phyloP scores from a whole-genome alignment of 2,797 vertebrate species.

The Botia kubotai region DNA sequence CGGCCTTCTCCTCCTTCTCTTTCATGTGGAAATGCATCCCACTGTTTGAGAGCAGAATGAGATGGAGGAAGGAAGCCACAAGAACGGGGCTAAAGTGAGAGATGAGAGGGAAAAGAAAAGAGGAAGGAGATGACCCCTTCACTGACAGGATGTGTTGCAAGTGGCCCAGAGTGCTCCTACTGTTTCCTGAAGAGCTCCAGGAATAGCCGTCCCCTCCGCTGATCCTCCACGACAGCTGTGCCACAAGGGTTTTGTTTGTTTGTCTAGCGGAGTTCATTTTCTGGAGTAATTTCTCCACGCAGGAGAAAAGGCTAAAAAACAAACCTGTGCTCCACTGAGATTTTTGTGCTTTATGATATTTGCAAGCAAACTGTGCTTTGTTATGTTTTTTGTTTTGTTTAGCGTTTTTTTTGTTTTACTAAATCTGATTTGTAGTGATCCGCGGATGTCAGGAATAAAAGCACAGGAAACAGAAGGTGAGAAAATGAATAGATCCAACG shows the following conservation, averaged over 20 bases:
- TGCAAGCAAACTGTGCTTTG: constrained; percentile 15
- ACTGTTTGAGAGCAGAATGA: constrained; percentile 52
- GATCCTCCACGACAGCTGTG: constrained; percentile 42
- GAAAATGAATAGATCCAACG: constrained; percentile 35
- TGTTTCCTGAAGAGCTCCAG: constrained; percentile 55
- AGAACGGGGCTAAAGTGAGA: constrained; percentile 24
- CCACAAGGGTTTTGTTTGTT: constrained; percentile 55
- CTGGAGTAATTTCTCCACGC: constrained; percentile 46
- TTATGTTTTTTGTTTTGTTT: too few species aligned
- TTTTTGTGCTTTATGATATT: constrained; percentile 43
- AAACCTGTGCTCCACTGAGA: constrained; percentile 6
- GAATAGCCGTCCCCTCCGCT: constrained; percentile 28
- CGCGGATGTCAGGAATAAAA: constrained; percentile 37
- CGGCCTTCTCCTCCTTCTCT: constrained; percentile 59
- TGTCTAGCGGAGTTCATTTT: constrained; percentile 50
- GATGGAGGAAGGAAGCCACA: constrained; percentile 67
- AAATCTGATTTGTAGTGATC: constrained; percentile 52
- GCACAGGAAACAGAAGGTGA: constrained; percentile 1
- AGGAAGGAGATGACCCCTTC: constrained; percentile 41
- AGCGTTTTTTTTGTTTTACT: constrained; percentile 25
- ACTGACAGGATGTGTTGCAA: constrained; percentile 49
- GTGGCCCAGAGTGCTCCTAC: constrained; percentile 43
- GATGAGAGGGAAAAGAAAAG: constrained; percentile 13
- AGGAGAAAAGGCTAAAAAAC: constrained; percentile 21
- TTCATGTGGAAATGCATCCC: constrained; percentile 59